A percentile compares a stretch with the other conserved stretches of the same genome.
Evolutionary conservation across 2,888 invertebrate species (phyloP).

Genomic region (Idaea biselata): DNA sequence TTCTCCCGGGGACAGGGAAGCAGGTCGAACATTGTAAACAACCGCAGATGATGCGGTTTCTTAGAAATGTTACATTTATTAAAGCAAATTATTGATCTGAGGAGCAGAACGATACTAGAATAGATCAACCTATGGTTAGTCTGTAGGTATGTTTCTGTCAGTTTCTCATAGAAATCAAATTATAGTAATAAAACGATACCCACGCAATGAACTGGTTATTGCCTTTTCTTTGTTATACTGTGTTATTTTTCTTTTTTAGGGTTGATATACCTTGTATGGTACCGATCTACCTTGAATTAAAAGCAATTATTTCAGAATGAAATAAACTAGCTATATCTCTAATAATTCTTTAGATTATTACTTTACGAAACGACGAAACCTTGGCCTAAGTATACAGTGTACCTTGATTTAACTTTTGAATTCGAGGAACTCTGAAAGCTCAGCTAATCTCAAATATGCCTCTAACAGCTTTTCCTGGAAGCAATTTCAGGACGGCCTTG

Average conservation of each 20-base stretch:
- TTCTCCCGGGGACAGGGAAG: conserved; percentile 57
- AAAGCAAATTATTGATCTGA: conserved; percentile 41
- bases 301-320: too few species aligned
- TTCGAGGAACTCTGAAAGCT: conserved; percentile 18
- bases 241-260: too few species aligned
- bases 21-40: conserved; percentile 52
- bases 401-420: conserved; percentile 7
- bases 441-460: not conserved
- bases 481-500: conserved; percentile 63
- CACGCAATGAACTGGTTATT: not conserved
- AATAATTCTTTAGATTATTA: too few species aligned
- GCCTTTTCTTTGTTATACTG: not conserved
- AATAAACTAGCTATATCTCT: too few species aligned
- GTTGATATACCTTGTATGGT: too few species aligned
- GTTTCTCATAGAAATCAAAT: not conserved
- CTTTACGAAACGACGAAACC: not conserved
- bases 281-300: too few species aligned
- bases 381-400: not conserved
- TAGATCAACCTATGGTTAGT: not conserved
- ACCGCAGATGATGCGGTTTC: conserved; percentile 52
- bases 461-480: conserved; percentile 50
- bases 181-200: not conserved
- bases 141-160: not conserved
- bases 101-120: conserved; percentile 2
- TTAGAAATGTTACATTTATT: conserved; percentile 47